Conservation (phyloP, 2,113 vertebrate genomes). For the Eclectus roratus region DNA sequence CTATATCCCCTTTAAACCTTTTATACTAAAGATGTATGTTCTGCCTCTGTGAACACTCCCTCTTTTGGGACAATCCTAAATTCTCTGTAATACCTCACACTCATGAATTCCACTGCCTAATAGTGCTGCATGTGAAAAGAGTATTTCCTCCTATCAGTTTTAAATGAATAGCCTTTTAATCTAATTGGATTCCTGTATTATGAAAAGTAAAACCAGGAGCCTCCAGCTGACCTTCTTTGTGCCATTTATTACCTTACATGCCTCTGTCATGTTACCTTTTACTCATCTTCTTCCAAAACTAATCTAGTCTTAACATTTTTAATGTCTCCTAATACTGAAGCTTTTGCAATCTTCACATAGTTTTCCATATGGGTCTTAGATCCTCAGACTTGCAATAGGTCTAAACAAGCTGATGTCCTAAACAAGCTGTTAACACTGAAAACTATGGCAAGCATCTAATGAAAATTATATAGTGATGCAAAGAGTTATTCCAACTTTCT, state of each 20-base stretch:
- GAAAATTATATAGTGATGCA: not conserved
- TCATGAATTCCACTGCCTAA: not conserved
- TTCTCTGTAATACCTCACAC: not conserved
- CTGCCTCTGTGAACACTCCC: not conserved
- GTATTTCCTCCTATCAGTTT: not conserved
- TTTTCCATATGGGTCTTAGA: not conserved
- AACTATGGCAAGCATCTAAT: not conserved
- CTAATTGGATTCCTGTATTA: not conserved
- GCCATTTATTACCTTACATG: not conserved
- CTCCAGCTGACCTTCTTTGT: not conserved
- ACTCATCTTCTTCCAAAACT: not conserved
- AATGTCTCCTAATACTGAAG: not conserved
- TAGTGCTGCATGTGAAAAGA: not conserved
- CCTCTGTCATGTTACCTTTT: not conserved
- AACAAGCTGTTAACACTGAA: not conserved
- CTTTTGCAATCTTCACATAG: not conserved
- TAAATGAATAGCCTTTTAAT: not conserved
- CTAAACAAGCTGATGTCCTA: not conserved
- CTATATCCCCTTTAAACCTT: not conserved
- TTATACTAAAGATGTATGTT: not conserved
- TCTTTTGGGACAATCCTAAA: not conserved
- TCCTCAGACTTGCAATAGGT: not conserved
- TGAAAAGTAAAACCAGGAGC: not conserved
- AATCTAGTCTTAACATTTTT: not conserved
- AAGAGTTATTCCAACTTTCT: not conserved